Conservation (phyloP, 2,888 invertebrate genomes). For the Teleiodes luculella region DNA sequence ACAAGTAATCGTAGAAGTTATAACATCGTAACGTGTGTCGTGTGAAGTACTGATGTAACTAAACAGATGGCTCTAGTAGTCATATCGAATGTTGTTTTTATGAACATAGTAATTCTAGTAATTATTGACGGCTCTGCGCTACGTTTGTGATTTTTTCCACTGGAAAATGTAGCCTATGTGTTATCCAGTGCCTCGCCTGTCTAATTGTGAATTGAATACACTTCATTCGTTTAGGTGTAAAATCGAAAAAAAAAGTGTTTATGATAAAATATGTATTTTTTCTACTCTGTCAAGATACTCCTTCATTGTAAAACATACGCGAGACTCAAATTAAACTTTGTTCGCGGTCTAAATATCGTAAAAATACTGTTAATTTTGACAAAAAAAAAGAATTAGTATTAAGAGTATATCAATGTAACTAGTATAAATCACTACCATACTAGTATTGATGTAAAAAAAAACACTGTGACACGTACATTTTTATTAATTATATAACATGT, state of each 20-base stretch:
- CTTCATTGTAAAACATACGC: neutral
- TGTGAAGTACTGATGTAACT: too few relatives aligned
- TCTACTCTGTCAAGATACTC: neutral
- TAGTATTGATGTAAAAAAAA: neutral
- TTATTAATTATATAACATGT: constrained; percentile 20
- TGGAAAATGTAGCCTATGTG: too few relatives aligned
- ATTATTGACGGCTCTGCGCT: too few relatives aligned
- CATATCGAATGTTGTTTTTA: too few relatives aligned
- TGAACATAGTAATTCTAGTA: too few relatives aligned
- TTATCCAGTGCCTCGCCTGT: too few relatives aligned
- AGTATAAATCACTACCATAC: neutral
- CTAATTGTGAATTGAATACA: neutral
- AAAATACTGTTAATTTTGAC: neutral
- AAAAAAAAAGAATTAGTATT: neutral
- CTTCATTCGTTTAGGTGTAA: neutral
- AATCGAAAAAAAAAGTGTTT: neutral
- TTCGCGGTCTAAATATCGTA: neutral
- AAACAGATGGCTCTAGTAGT: too few relatives aligned
- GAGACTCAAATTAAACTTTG: neutral
- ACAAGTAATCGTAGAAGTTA: too few relatives aligned
- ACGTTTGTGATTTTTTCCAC: too few relatives aligned
- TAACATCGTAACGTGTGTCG: too few relatives aligned
- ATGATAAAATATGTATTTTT: neutral
- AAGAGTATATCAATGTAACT: neutral
- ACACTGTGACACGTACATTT: neutral